These are phyloP conservation scores for Lerema accius DNA, from an alignment of 1,140 invertebrate species.

Conservation along the genomic window DNA sequence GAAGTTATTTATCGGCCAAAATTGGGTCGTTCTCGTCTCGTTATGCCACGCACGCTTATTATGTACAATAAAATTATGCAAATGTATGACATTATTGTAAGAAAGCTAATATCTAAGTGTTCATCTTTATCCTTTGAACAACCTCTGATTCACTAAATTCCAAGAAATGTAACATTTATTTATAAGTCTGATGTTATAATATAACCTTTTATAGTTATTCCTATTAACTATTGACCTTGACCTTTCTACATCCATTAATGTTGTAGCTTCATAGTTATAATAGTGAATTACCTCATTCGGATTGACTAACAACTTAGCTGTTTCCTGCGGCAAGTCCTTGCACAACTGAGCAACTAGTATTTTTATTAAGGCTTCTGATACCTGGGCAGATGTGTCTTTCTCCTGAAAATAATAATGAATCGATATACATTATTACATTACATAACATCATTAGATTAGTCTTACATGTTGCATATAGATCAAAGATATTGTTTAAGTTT, in stretches of 20 bases:
- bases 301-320: slow-evolving; percentile 70
- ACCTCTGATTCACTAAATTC: slow-evolving; percentile 3
- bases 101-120: no score
- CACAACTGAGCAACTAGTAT: slow-evolving; percentile 77
- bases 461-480: no score
- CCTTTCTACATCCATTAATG: slow-evolving; percentile 7
- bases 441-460: no score
- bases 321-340: slow-evolving; percentile 75
- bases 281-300: slow-evolving; percentile 72
- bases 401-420: slow-evolving; percentile 51
- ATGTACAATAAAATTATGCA: no score
- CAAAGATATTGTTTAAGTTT: no score
- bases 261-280: slow-evolving; percentile 13
- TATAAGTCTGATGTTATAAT: background rate
- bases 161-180: background rate
- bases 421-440: no score
- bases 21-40: no score
- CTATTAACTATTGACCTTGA: slow-evolving; percentile 4
- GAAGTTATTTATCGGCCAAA: no score
- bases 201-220: background rate
- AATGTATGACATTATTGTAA: no score
- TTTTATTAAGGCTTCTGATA: slow-evolving; percentile 77
- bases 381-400: slow-evolving; percentile 66
- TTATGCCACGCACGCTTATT: no score
- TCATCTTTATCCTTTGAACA: no score